Evolutionary conservation across 1,140 invertebrate species (phyloP).

Genomic region (Rhyacophila brunnea): DNA sequence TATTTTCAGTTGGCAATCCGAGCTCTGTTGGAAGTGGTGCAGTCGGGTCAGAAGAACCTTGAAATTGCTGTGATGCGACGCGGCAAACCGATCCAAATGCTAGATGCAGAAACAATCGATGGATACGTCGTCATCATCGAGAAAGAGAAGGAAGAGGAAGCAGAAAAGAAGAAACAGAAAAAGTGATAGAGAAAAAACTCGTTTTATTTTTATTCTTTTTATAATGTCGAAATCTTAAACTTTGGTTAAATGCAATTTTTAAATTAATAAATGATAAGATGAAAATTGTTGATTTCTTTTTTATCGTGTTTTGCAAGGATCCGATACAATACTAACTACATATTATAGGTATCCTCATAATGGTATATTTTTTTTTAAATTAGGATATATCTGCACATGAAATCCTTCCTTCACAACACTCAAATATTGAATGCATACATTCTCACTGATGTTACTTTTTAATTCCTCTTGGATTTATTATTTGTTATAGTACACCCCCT

Average conservation of each 20-base stretch:
- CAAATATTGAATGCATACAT: no score
- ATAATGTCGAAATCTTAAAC: slow-evolving; percentile 1
- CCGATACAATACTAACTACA: no score
- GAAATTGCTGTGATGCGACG: slow-evolving; percentile 96
- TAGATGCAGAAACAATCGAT: slow-evolving; percentile 88
- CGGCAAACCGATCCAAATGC: slow-evolving; percentile 79
- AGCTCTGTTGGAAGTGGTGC: slow-evolving; percentile 96
- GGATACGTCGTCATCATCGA: slow-evolving; percentile 92
- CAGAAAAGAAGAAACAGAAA: slow-evolving; percentile 96
- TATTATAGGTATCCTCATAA: no score
- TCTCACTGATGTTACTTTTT: no score
- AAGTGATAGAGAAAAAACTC: slow-evolving; percentile 62
- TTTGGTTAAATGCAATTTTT: slow-evolving; percentile 11
- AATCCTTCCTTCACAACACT: no score
- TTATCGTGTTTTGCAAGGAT: no score
- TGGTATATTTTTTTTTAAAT: no score
- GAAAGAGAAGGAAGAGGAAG: slow-evolving; percentile 97
- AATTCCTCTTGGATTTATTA: no score
- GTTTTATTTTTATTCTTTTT: slow-evolving; percentile 36
- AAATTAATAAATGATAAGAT: slow-evolving; percentile 19
- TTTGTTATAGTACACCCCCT: no score
- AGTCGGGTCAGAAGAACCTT: slow-evolving; percentile 97
- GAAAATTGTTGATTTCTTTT: no score
- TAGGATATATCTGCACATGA: no score
- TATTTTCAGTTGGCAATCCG: slow-evolving; percentile 80